phyloP scores from a whole-genome alignment of 2,888 invertebrate species.

The Tenthredo scrophulariae region DNA sequence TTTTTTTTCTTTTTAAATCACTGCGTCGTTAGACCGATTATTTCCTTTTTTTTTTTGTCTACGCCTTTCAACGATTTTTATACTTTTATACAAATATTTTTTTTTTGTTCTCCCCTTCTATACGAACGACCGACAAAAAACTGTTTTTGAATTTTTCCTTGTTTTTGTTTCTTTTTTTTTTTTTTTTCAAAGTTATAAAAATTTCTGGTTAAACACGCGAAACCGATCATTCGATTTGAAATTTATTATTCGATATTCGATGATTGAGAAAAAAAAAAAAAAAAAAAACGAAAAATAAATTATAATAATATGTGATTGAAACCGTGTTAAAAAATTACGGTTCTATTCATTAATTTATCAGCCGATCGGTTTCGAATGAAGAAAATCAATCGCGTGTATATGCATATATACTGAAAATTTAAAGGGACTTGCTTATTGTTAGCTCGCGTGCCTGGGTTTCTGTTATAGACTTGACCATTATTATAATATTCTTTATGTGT shows the following conservation, averaged over 20 bases:
- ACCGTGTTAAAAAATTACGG: neutral
- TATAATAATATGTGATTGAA: neutral
- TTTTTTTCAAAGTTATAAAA: neutral
- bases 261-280: neutral
- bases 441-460: slow-evolving; percentile 57
- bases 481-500: slow-evolving; percentile 74
- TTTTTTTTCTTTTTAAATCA: slow-evolving; percentile 8
- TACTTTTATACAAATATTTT: neutral
- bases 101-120: neutral
- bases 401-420: too few species aligned
- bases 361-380: neutral
- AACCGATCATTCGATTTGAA: neutral
- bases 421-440: slow-evolving; percentile 7
- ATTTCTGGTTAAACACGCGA: neutral
- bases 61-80: neutral
- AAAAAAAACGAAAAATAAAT: neutral
- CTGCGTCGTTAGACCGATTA: neutral
- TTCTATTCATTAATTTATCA: neutral
- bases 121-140: neutral
- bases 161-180: neutral
- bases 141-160: neutral
- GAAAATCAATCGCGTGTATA: neutral
- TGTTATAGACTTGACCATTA: slow-evolving; percentile 74
- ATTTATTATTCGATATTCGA: neutral
- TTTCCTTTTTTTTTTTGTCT: neutral